A percentile compares a stretch with the other conserved stretches of the same genome.
Evolutionary conservation across 2,113 vertebrate species (phyloP).

Genomic region (Gopherus evgoodei): DNA sequence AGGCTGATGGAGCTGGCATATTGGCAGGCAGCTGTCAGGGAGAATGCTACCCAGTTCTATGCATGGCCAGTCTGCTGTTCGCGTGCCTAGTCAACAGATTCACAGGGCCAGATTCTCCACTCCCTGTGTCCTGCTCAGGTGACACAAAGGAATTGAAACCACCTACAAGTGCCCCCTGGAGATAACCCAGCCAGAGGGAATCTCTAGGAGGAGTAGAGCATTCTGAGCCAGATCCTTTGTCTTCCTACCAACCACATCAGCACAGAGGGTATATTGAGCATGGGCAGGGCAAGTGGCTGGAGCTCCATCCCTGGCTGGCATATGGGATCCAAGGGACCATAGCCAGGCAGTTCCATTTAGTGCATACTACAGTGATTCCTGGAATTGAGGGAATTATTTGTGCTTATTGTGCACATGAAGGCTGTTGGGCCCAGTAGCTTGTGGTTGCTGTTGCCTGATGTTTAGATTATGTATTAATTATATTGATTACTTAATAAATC

Average conservation of each 20-base stretch:
- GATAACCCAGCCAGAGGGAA: not conserved
- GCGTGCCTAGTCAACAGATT: not conserved
- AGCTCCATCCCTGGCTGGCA: not conserved
- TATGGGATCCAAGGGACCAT: accelerated
- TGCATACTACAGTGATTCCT: accelerated
- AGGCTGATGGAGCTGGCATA: not conserved
- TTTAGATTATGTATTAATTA: too few relatives aligned
- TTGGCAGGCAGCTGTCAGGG: not conserved
- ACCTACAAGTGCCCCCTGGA: not conserved
- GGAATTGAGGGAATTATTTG: accelerated
- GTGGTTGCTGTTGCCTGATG: not conserved
- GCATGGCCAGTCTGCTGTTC: not conserved
- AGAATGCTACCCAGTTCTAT: not conserved
- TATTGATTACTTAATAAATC: too few relatives aligned
- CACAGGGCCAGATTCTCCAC: not conserved
- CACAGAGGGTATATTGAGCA: too few relatives aligned
- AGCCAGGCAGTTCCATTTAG: not conserved
- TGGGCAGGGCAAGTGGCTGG: accelerated
- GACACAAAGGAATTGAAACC: not conserved
- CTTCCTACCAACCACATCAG: not conserved
- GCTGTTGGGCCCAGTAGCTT: not conserved
- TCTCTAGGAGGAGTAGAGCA: not conserved
- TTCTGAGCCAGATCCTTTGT: not conserved
- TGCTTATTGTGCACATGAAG: accelerated
- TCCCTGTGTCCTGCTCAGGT: not conserved